Evolutionary conservation across 2,888 invertebrate species (phyloP).

Genomic region (Ochropleura leucogaster): DNA sequence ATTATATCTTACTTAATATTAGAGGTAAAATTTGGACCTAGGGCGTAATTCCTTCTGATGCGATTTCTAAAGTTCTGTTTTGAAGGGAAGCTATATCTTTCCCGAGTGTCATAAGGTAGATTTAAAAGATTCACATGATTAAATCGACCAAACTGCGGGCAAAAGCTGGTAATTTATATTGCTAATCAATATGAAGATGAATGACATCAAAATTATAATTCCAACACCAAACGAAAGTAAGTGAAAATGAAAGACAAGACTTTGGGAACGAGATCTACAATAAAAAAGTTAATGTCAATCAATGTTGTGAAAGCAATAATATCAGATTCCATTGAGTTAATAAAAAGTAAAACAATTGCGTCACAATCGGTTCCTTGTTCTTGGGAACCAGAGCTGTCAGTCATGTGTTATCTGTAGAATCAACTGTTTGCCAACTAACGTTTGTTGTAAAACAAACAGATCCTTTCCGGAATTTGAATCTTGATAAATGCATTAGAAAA

Average conservation of each 20-base stretch:
- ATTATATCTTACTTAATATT: background rate
- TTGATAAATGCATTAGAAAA: background rate
- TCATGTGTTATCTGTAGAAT: slow-evolving; percentile 43
- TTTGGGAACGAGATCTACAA: slow-evolving; percentile 48
- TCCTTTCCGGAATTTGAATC: slow-evolving; percentile 29
- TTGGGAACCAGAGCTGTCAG: slow-evolving; percentile 55
- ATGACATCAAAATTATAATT: slow-evolving; percentile 36
- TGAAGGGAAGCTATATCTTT: background rate
- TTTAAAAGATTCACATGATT: background rate
- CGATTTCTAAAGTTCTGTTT: background rate
- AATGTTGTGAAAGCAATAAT: slow-evolving; percentile 63
- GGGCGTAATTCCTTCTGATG: background rate
- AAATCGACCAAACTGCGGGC: background rate
- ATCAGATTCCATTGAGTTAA: slow-evolving; percentile 56
- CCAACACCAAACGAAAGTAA: slow-evolving; percentile 52
- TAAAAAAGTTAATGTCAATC: slow-evolving; percentile 62
- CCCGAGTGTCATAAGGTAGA: background rate
- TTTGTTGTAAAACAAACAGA: slow-evolving; percentile 45
- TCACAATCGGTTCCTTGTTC: slow-evolving; percentile 54
- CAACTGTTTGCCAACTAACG: slow-evolving; percentile 24
- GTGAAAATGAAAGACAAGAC: slow-evolving; percentile 57
- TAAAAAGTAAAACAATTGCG: slow-evolving; percentile 64
- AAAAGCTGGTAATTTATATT: background rate
- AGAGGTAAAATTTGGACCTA: background rate
- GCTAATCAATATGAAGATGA: slow-evolving; percentile 36